These are phyloP conservation scores for Calidris pygmaea DNA, from an alignment of 2,113 vertebrate species.

Conservation along the genomic window DNA sequence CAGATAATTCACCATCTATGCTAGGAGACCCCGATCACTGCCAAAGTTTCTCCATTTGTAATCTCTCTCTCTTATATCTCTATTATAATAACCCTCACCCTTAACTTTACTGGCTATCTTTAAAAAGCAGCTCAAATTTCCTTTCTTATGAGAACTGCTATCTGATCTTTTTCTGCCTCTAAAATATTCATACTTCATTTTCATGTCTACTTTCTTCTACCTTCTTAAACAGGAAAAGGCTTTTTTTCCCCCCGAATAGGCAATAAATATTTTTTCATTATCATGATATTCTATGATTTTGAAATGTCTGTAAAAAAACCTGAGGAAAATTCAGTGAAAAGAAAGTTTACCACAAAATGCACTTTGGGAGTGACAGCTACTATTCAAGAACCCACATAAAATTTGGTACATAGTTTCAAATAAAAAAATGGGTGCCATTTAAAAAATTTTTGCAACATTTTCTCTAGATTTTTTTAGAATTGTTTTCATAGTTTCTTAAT, in stretches of 20 bases:
- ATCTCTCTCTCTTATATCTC: background rate
- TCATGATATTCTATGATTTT: background rate
- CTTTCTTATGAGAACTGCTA: constrained; percentile 23
- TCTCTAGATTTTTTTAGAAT: background rate
- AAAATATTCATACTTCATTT: constrained; percentile 18
- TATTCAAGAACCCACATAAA: background rate
- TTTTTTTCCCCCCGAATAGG: background rate
- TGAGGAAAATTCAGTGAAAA: background rate
- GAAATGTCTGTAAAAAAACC: background rate
- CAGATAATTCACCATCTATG: background rate
- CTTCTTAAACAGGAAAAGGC: background rate
- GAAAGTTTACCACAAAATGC: background rate
- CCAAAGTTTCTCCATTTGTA: constrained; percentile 3
- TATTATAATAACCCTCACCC: constrained; percentile 8
- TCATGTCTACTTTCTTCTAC: background rate
- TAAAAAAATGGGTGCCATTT: background rate
- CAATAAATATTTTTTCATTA: background rate
- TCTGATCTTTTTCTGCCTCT: constrained; percentile 26
- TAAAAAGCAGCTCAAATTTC: constrained; percentile 38
- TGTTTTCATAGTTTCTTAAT: background rate
- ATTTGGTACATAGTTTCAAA: background rate
- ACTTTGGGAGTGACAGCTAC: background rate
- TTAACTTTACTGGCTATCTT: constrained; percentile 31
- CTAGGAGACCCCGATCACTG: background rate
- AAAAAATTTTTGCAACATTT: background rate